A percentile compares a stretch with the other conserved stretches of the same genome.
Evolutionary conservation across 1,140 invertebrate genomes (phyloP).

Genomic region (Varroa destructor): DNA sequence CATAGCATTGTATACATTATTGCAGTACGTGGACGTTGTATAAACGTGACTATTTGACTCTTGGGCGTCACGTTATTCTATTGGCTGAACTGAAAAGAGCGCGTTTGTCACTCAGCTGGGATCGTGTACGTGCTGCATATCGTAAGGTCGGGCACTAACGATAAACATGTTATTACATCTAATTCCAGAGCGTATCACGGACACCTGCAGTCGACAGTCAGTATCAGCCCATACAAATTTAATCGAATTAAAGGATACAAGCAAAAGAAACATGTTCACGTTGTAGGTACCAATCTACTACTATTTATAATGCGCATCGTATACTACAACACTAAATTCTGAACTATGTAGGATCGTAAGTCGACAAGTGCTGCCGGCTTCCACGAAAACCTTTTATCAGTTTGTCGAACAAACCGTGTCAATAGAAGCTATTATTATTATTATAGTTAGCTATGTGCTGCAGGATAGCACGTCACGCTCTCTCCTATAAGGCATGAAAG

Average conservation of each 20-base stretch:
- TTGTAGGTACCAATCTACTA: slow-evolving; percentile 50
- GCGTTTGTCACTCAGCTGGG: no score
- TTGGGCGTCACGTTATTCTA: no score
- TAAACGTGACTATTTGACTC: no score
- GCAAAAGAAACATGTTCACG: slow-evolving; percentile 72
- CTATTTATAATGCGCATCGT: neutral
- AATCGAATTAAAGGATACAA: slow-evolving; percentile 58
- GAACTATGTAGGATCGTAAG: neutral
- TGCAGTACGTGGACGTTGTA: no score
- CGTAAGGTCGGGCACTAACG: no score
- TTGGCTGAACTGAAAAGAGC: no score
- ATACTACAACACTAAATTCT: no score
- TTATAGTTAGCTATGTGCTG: neutral
- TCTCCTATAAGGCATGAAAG: slow-evolving; percentile 22
- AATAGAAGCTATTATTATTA: neutral
- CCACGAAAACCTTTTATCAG: no score
- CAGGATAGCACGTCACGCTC: neutral
- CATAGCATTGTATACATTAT: no score
- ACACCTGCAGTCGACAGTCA: slow-evolving; percentile 80
- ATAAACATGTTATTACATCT: neutral
- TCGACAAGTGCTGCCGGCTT: neutral
- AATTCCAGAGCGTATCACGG: slow-evolving; percentile 89
- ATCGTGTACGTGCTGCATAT: no score
- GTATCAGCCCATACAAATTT: slow-evolving; percentile 96
- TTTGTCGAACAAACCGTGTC: no score